Base-by-base conservation (phyloP, 1,140 invertebrate genomes). In the Delia radicum region DNA sequence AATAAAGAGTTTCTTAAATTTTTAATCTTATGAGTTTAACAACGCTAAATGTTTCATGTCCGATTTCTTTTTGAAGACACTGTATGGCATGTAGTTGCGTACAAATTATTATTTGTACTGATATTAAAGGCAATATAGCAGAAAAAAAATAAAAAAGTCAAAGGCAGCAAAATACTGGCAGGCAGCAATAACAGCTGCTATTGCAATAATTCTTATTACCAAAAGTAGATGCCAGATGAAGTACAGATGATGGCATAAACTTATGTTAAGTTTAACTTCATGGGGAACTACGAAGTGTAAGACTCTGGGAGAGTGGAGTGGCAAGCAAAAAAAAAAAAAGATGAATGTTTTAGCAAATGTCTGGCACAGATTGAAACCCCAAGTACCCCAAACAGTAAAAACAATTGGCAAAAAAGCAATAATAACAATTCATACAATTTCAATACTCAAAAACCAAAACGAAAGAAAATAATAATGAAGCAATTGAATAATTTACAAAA, bases 401-500 rank as follows among this genome's bases (percentile, higher is more conserved):
- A 55, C n/a, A 21, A 21, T 55, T 55, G 48, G n/a, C 48, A 55
- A 55, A 55, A n/a, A 55, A 18, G 48, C 48, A 55, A 21, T n/a
- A 55, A 55, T 55, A 55, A 55, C 48, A 55, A 55, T 55, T 24
- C 4, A 18, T 21, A 55, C 48, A 55, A 55, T 55, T 21, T 55
- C 48, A 55, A 55, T 55, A 55, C 48, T 21, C 48, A 48, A n/a
- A 48, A 15, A 21, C 48, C n/a, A 55, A 55, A 21, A 55, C 48
- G n/a, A 2, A 24, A 69, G 5, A 18, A 67, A 63, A 63, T 0
- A 37, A 33, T 33, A 69, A 69, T 69, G 13, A 33, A 33, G 65
- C 65, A 69, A 69, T 69, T 69, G 65, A 37, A 69, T 69, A 69
- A 69, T 33, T 69, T 69, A 33, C 18, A 33, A 33, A 33, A 26